A percentile compares a stretch with the other conserved stretches of the same genome.
These are phyloP conservation scores for Cotesia glomerata DNA, from an alignment of 1,140 invertebrate genomes.

Conservation along the genomic window DNA sequence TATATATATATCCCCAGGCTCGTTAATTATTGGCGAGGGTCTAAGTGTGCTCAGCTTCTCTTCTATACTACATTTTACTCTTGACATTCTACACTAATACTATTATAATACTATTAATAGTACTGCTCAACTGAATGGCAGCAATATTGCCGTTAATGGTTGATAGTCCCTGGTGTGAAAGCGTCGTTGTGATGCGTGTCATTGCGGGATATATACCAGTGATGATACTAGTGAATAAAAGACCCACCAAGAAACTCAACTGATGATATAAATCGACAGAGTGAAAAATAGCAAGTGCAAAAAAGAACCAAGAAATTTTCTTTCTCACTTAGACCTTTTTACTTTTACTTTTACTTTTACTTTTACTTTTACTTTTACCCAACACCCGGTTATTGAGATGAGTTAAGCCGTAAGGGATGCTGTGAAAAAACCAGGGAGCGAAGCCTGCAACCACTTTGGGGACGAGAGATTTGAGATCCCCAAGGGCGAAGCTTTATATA, in stretches of 20 bases:
- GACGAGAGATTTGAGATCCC: constrained; percentile 61
- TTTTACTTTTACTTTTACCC: too few species aligned
- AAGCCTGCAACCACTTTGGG: constrained; percentile 62
- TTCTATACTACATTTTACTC: too few species aligned
- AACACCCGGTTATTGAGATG: constrained; percentile 38
- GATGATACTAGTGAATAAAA: too few species aligned
- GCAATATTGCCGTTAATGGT: constrained; percentile 60
- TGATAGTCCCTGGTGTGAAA: constrained; percentile 60
- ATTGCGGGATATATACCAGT: constrained; percentile 37
- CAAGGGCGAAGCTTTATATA: constrained; percentile 43
- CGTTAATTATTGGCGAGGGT: constrained; percentile 37
- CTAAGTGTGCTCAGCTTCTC: constrained; percentile 12
- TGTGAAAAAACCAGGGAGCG: constrained; percentile 61
- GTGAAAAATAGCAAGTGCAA: constrained; percentile 34
- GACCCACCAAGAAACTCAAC: not conserved
- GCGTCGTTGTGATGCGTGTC: constrained; percentile 56
- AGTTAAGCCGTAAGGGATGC: constrained; percentile 60
- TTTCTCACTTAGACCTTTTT: too few species aligned
- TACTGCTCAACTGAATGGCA: too few species aligned
- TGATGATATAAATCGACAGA: constrained; percentile 27
- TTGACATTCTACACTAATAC: too few species aligned
- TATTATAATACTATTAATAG: too few species aligned
- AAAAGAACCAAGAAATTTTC: not conserved
- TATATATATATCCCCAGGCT: constrained; percentile 30
- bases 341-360: not conserved